Evolutionary conservation across 2,888 invertebrate species (phyloP), one percentile per base, ranked within the genome.

Genomic region (Conchocele bisecta): DNA sequence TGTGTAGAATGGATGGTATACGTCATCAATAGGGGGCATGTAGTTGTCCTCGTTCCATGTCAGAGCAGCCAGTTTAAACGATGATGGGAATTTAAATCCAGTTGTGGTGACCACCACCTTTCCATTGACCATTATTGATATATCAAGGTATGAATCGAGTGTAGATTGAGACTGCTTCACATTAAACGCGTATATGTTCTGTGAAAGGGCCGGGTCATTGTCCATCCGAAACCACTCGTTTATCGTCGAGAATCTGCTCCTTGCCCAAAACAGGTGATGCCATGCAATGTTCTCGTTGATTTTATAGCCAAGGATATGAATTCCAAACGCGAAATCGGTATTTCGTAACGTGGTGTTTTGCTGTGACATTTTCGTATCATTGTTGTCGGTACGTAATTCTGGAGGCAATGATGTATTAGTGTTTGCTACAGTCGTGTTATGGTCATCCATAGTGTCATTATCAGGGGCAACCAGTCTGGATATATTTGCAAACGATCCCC

Each of bases 21-120:
- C 33, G 28, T 82, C 73, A 13, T 46, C 58, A n/a, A 84, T 63
- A 13, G 67, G 67, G 9, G 83, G 82, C 31, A 68, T 58, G 39
- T 75, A 78, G 7, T 66, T 54, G 42, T 79, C 60, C 39, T 75
- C 80, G 46, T 82, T 84, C 79, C 75, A 75, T 11, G 75, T 71
- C 17, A 67, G 22, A 6, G 60, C 48, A 22, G 75, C 41, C 5
- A 75, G 29, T 41, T 60, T 63, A 15, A 56, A 31, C 6, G 66
- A 50, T 5, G 58, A 46, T 6, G 35, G 26, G 22, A 70, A 67
- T 46, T 70, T 54, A 29, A 75, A 67, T 20, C 66, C 66, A 9
- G 58, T 24, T 3, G 71, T 59, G 24, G 24, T 64, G 3, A 70
- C 56, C 15, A 59, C 28, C 50, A 70, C 75, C 24, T 67, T 64